Conservation (phyloP, 1,140 invertebrate genomes). For the Drosophila arizonae region DNA sequence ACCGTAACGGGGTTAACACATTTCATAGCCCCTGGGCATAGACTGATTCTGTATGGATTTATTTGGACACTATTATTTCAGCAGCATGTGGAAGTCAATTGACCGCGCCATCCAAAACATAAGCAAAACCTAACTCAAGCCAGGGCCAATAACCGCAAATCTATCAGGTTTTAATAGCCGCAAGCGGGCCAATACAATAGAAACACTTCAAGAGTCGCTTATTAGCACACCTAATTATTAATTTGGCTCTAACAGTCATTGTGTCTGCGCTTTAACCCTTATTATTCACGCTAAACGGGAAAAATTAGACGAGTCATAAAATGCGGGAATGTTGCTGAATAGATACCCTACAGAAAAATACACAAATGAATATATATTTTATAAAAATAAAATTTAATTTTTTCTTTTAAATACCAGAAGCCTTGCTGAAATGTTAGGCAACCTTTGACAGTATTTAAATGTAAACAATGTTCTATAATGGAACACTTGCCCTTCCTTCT, state of each 20-base stretch:
- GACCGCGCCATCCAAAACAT: background rate
- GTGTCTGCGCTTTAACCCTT: slow-evolving; percentile 18
- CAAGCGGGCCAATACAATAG: background rate
- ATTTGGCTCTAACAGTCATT: slow-evolving; percentile 10
- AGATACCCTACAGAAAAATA: background rate
- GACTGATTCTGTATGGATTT: slow-evolving; percentile 4
- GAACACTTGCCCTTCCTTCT: no score
- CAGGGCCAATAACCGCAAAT: slow-evolving; percentile 8
- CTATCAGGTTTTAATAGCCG: slow-evolving; percentile 8
- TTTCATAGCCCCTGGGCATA: background rate
- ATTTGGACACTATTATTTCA: slow-evolving; percentile 1
- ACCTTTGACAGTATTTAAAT: no score
- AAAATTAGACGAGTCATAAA: background rate
- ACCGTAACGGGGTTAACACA: slow-evolving; percentile 1
- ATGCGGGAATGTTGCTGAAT: background rate
- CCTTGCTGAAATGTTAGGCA: no score
- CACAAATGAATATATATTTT: no score
- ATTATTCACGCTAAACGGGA: slow-evolving; percentile 14
- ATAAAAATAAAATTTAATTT: no score
- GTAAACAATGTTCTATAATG: no score
- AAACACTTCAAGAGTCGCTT: slow-evolving; percentile 13
- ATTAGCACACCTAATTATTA: slow-evolving; percentile 35
- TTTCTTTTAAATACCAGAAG: no score
- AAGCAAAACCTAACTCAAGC: background rate
- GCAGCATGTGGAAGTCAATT: slow-evolving; percentile 14